A percentile compares a stretch with the other conserved stretches of the same genome.
phyloP scores from a whole-genome alignment of 2,113 vertebrate genomes.

The Nettapus auritus region DNA sequence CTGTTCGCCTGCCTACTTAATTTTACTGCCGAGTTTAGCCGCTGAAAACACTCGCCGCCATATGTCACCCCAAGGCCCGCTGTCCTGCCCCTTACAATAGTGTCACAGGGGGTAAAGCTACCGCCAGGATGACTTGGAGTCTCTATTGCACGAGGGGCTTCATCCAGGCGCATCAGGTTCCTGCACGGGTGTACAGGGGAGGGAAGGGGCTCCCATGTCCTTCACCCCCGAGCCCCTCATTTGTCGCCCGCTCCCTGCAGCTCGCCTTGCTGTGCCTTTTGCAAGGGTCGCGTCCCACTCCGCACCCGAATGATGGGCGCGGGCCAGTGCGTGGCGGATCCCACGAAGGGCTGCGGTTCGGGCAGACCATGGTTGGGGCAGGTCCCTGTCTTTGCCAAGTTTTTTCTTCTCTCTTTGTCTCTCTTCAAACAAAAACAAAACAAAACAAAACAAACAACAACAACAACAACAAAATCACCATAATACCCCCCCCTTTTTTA shows the following conservation, averaged over 20 bases:
- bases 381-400: not conserved
- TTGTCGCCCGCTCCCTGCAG: not conserved
- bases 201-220: fast-evolving
- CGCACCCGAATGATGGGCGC: not conserved
- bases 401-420: not conserved
- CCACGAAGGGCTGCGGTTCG: fast-evolving
- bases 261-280: not conserved
- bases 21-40: constrained; percentile 49
- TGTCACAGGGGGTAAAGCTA: constrained; percentile 41
- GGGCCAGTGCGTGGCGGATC: not conserved
- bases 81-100: constrained; percentile 46
- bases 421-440: not conserved
- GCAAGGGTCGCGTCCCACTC: not conserved
- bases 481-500: no score
- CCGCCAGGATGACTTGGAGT: constrained; percentile 1
- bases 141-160: constrained; percentile 39
- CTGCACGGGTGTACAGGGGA: not conserved
- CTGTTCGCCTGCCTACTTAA: constrained; percentile 60
- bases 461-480: no score
- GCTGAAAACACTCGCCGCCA: constrained; percentile 65
- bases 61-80: constrained; percentile 65
- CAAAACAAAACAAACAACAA: no score
- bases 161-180: constrained; percentile 46
- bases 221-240: not conserved
- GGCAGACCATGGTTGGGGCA: not conserved